phyloP scores from a whole-genome alignment of 2,888 invertebrate genomes.

The Automeris io region DNA sequence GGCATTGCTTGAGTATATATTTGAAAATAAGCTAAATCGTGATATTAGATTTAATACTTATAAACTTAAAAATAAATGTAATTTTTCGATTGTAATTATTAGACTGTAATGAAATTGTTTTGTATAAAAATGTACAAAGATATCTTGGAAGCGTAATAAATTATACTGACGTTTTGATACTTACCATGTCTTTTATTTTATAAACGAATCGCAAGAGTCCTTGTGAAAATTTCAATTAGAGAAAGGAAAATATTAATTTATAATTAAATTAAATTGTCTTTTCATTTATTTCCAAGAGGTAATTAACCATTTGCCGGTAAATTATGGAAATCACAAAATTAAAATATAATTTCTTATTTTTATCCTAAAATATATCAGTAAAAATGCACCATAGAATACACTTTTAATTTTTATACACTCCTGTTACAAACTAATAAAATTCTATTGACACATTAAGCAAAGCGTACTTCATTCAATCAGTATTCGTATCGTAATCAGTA shows the following conservation, averaged over 20 bases:
- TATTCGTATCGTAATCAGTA: no score
- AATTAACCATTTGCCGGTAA: constrained; percentile 5
- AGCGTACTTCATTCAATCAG: no score
- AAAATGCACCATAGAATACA: no score
- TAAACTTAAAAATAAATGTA: constrained; percentile 73
- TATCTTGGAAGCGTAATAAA: constrained; percentile 73
- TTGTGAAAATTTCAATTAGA: constrained; percentile 16
- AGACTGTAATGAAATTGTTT: constrained; percentile 71
- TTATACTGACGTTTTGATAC: constrained; percentile 77
- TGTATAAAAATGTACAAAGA: constrained; percentile 75
- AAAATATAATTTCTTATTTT: no score
- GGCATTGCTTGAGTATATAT: constrained; percentile 64
- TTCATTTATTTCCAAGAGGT: constrained; percentile 13
- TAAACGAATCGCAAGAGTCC: constrained; percentile 10
- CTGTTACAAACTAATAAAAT: no score
- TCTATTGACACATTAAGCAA: no score
- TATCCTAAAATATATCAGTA: no score
- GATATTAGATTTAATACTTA: constrained; percentile 75
- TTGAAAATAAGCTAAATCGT: constrained; percentile 74
- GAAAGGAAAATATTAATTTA: constrained; percentile 16
- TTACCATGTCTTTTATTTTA: constrained; percentile 54
- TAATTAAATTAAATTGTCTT: constrained; percentile 16
- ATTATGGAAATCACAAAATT: no score
- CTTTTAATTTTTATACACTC: no score
- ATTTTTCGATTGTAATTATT: constrained; percentile 76